A percentile compares a stretch with the other conserved stretches of the same genome.
Conservation (phyloP, 2,888 invertebrate species). For the Sisyra terminalis region DNA sequence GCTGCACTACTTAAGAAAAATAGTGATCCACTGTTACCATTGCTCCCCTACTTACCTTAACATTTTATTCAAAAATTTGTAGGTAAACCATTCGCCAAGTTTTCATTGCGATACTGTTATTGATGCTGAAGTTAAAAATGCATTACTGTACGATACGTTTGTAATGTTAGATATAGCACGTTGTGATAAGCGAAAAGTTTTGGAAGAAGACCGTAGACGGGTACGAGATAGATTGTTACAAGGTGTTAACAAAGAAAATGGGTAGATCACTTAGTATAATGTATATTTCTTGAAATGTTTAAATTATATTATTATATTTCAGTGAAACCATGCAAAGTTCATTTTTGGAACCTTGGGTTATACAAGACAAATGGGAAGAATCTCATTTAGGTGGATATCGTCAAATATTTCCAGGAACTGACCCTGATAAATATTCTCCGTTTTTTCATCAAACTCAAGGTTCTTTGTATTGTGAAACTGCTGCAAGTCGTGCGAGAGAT, state of each 20-base stretch:
- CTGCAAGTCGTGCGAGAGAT: constrained; percentile 59
- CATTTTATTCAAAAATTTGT: too few species aligned
- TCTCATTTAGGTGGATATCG: constrained; percentile 60
- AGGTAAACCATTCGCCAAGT: constrained; percentile 88
- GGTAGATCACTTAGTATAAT: neutral
- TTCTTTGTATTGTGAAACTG: constrained; percentile 58
- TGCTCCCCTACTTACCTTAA: too few species aligned
- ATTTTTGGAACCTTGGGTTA: neutral
- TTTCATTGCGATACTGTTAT: constrained; percentile 79
- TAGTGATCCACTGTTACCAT: too few species aligned
- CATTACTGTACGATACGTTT: constrained; percentile 59
- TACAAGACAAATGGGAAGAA: constrained; percentile 54
- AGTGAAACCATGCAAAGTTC: neutral
- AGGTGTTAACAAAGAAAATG: constrained; percentile 26
- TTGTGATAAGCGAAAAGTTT: constrained; percentile 53
- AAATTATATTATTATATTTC: neutral
- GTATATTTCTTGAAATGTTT: neutral
- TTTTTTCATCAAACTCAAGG: constrained; percentile 61
- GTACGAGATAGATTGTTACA: constrained; percentile 53
- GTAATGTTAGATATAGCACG: constrained; percentile 59
- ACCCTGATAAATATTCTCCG: constrained; percentile 44
- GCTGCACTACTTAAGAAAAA: too few species aligned
- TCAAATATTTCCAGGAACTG: constrained; percentile 48
- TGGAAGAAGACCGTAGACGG: constrained; percentile 58
- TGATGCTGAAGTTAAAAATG: constrained; percentile 75